A percentile compares a stretch with the other conserved stretches of the same genome.
Conservation (phyloP, 1,140 invertebrate species). For the Spodoptera frugiperda region DNA sequence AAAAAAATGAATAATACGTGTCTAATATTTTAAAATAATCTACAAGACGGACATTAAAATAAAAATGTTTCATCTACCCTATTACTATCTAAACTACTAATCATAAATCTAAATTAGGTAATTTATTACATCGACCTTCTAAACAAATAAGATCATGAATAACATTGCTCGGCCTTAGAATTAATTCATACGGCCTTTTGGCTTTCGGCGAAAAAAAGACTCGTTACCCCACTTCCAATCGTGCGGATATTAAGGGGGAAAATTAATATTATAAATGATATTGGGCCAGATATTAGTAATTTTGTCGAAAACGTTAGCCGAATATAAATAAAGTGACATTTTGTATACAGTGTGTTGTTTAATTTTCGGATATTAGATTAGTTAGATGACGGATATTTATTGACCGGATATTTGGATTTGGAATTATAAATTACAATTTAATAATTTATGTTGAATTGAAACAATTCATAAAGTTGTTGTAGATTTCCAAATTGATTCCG, state of each 20-base stretch:
- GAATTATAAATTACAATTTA: too few species aligned
- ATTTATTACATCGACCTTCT: conserved; percentile 3
- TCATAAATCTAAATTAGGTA: background rate
- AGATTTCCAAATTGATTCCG: too few species aligned
- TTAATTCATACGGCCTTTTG: conserved; percentile 16
- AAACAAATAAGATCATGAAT: conserved; percentile 5
- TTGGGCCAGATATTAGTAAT: conserved; percentile 64
- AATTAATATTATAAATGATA: conserved; percentile 45
- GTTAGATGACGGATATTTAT: background rate
- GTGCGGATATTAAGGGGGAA: background rate
- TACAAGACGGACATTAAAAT: too few species aligned
- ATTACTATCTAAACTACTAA: too few species aligned
- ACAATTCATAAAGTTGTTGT: too few species aligned
- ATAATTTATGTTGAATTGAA: too few species aligned
- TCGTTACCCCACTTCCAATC: background rate
- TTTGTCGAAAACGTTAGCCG: conserved; percentile 55
- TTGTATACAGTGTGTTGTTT: conserved; percentile 53
- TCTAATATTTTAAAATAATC: too few species aligned
- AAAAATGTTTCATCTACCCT: too few species aligned
- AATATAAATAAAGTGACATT: conserved; percentile 39
- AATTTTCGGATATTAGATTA: background rate
- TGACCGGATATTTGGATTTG: too few species aligned
- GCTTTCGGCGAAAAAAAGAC: background rate
- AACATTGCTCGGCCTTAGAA: background rate
- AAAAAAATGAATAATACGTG: too few species aligned